Base-by-base conservation (phyloP, 2,797 vertebrate species). In the Eospalax fontanierii region DNA sequence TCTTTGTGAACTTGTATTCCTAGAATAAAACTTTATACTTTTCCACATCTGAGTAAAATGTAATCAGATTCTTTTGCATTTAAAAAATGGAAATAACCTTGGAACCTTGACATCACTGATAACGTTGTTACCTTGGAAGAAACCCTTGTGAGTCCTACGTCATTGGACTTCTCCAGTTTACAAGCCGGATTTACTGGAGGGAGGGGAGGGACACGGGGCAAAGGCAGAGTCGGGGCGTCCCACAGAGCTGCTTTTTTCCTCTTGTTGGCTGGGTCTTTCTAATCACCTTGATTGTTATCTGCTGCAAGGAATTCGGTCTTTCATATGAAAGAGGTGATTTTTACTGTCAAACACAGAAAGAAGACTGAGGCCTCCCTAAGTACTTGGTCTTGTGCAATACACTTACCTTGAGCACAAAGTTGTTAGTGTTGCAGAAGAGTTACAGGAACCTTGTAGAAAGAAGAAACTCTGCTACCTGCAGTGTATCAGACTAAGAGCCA, bases 81-180 rank as follows among this genome's bases (percentile, higher is more conserved):
- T 73, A n/a, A 88, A 93, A 88, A 80, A 80, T 63, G 68, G 4
- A 59, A 24, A 46, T 83, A 78, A 90, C 46, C 76, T 90, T 50
- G 68, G 83, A 81, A 86, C 24, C 16, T 91, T 66, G 79, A 88
- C 26, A 26, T 85, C 63, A 24, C 30, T 22, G 50, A 91, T 86
- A 92, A 84, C 40, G 59, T 75, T 82, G 71, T 95, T 95, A 85
- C 78, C 78, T 0, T 65, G n/a, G 65, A 87, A 28, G 88, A 94
- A 89, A 89, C 22, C 78, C 30, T 79, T 82, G 2, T 16, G 43
- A 61, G 50, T 92, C 89, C 75, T 71, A 43, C 85, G 79, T 65
- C 95, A 84, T 88, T 93, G 83, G 86, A 84, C 94, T 86, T 74
- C 83, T 16, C 70, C 91, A 91, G 40, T 85, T 61, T 87, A 83